Percentiles rank a stretch among this genome's conserved stretches.
phyloP scores from a whole-genome alignment of 1,140 invertebrate genomes.

The Wasmannia auropunctata region DNA sequence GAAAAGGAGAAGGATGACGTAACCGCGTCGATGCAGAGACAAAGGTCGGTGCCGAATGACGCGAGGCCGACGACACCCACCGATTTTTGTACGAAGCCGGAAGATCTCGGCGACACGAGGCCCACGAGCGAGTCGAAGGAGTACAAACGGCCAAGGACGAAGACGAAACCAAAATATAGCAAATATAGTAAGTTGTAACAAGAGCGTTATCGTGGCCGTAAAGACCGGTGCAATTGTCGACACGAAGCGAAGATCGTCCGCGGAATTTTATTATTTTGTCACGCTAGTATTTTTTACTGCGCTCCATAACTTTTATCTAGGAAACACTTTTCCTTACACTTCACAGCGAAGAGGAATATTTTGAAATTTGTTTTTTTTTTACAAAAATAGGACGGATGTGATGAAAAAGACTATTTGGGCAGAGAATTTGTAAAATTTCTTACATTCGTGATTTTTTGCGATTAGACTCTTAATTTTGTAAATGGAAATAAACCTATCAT shows the following conservation, averaged over 20 bases:
- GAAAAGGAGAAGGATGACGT: background rate
- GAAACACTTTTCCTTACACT: background rate
- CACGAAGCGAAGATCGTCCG: background rate
- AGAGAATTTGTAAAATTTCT: background rate
- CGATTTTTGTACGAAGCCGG: background rate
- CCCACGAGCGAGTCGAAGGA: conserved; percentile 29
- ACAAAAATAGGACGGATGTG: background rate
- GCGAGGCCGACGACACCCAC: conserved; percentile 25
- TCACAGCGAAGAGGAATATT: background rate
- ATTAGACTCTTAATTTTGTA: background rate
- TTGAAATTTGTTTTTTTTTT: background rate
- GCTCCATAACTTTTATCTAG: background rate
- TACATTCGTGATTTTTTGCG: background rate
- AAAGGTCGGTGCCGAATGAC: conserved; percentile 19
- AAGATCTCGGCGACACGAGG: conserved; percentile 6
- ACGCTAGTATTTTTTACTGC: background rate
- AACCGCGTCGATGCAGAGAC: background rate
- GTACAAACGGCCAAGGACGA: conserved; percentile 58
- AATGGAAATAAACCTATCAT: background rate
- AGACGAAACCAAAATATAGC: conserved; percentile 57
- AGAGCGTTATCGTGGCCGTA: background rate
- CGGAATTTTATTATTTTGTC: background rate
- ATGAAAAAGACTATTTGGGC: background rate
- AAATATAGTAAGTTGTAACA: conserved; percentile 56
- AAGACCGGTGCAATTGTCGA: background rate